Evolutionary conservation across 2,888 invertebrate genomes (phyloP).

Genomic region (Priocnemis perturbator): DNA sequence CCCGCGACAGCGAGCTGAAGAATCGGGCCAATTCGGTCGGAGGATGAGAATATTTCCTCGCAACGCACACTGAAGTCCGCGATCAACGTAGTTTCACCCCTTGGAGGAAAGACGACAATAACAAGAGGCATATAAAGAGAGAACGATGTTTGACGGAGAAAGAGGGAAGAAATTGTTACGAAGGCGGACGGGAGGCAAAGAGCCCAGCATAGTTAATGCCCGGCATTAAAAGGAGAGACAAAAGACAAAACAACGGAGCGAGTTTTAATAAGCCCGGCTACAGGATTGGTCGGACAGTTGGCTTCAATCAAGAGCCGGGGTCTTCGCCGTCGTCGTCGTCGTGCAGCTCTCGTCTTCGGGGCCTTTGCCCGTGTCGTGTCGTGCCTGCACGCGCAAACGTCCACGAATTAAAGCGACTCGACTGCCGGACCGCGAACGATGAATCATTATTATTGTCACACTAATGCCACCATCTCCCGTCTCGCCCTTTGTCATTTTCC

Average conservation of each 20-base stretch:
- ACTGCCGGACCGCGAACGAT: constrained; percentile 39
- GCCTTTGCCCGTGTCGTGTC: constrained; percentile 54
- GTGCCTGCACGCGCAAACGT: constrained; percentile 22
- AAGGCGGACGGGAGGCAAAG: constrained; percentile 4
- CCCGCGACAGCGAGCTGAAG: too few species aligned
- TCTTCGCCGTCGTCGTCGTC: constrained; percentile 58
- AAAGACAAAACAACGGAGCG: constrained; percentile 70
- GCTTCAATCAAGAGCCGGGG: constrained; percentile 70
- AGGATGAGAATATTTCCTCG: too few species aligned
- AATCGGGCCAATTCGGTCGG: too few species aligned
- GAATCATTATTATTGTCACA: constrained; percentile 53
- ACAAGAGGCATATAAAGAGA: background rate
- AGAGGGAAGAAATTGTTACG: constrained; percentile 7
- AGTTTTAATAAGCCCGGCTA: constrained; percentile 70
- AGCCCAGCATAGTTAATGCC: constrained; percentile 46
- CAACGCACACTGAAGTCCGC: background rate
- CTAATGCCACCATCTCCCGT: constrained; percentile 34
- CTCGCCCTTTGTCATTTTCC: constrained; percentile 13
- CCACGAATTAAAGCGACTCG: constrained; percentile 53
- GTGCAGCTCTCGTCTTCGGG: constrained; percentile 37
- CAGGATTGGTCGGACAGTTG: constrained; percentile 72
- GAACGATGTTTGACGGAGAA: background rate
- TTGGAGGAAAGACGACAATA: background rate
- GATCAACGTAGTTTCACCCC: background rate
- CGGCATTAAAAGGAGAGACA: constrained; percentile 67